Base-by-base conservation (phyloP, 1,140 invertebrate genomes). In the Chelonus insularis region DNA sequence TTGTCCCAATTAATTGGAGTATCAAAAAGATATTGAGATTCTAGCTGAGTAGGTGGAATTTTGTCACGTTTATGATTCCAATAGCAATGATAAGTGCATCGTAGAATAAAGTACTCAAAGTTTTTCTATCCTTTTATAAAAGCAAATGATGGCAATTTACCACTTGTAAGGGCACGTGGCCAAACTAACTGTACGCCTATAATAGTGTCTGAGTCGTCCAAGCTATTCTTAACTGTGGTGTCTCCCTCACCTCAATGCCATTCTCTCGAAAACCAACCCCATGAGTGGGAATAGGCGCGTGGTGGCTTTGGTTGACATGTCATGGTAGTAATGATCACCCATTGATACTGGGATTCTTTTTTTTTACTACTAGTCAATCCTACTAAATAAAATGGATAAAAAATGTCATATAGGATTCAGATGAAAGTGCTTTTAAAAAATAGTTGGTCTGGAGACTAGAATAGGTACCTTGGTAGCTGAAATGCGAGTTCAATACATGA, bases 121-220 rank as follows among this genome's bases (percentile, higher is more conserved):
- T 57, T 65, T 43, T 65, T 57, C 37, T 56, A 60, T 56, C 54
- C 37, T 25, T 62, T 69, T 58, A 51, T 57, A 64, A 67, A 41
- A 65, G 65, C 72, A 73, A 77, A 75, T 68, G 72, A 72, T 65
- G 68, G 63, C 66, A 73, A 75, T 75, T 69, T 64, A 58, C 48
- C 68, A 65, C 69, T 71, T 72, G 70, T 68, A 70, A 63, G 32
- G 72, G 71, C 75, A 77, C 75, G 74, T 77, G 75, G 64, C 73
- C 62, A 62, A 69, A 70, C 68, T 65, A 70, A 72, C 69, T 68
- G 60, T 73, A 70, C 70, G 68, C 65, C 67, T 68, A 66, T 75
- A 77, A 76, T 75, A 72, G 68, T 65, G 63, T 67, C 50, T 63
- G 63, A 66, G 72, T 76, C 37, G 21, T 63, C 36, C 57, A 43